Evolutionary conservation across 2,888 invertebrate species (phyloP).

Genomic region (Caenorhabditis wallacei): DNA sequence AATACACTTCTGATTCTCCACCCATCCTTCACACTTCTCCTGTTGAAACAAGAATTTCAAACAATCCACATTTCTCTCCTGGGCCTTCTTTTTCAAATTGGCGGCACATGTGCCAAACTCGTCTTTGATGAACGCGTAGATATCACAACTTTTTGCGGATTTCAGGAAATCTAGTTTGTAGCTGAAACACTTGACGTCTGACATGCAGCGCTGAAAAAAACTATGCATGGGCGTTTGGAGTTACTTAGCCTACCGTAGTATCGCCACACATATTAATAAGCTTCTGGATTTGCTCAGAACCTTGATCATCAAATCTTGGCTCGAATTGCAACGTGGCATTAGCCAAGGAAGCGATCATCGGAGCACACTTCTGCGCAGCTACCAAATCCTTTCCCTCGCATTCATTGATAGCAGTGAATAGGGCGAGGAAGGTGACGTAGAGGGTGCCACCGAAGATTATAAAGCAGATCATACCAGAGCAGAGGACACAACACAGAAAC

Average conservation of each 20-base stretch:
- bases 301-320: constrained; percentile 26
- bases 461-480: constrained; percentile 31
- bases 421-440: constrained; percentile 17
- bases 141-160: constrained; percentile 20
- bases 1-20: constrained; percentile 36
- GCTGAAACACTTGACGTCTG: constrained; percentile 24
- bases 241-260: constrained; percentile 7
- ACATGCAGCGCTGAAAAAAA: constrained; percentile 19
- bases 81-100: constrained; percentile 23
- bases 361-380: constrained; percentile 14
- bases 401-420: constrained; percentile 20
- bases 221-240: background rate
- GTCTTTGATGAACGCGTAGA: constrained; percentile 25
- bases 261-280: constrained; percentile 18
- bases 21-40: constrained; percentile 36
- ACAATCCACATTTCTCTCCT: constrained; percentile 6
- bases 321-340: constrained; percentile 28
- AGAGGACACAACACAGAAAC: constrained; percentile 23
- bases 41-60: constrained; percentile 25
- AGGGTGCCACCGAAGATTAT: constrained; percentile 34
- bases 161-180: background rate
- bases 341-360: constrained; percentile 5
- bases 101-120: constrained; percentile 24
- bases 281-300: constrained; percentile 9
- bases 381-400: constrained; percentile 22